phyloP scores from a whole-genome alignment of 2,113 vertebrate genomes.

The Beaufortia kweichowensis region DNA sequence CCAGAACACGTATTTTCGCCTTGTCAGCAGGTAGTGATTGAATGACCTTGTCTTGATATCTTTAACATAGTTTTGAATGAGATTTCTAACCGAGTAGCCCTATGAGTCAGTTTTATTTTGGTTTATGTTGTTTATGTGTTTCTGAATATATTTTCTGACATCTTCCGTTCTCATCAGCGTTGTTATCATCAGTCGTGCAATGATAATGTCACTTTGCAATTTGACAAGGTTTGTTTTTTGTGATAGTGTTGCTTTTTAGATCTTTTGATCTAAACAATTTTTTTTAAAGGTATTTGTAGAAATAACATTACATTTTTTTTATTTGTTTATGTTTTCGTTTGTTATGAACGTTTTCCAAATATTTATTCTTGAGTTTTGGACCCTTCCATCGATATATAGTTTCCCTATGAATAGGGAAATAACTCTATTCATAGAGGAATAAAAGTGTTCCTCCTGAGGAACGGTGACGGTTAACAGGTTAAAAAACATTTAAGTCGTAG shows the following conservation, averaged over 20 bases:
- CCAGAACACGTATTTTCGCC: constrained; percentile 32
- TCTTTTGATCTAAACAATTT: too few species aligned
- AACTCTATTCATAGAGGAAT: too few species aligned
- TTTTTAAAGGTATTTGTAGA: too few species aligned
- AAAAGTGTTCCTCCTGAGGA: too few species aligned
- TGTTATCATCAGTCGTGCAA: neutral
- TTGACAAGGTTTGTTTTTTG: constrained; percentile 38
- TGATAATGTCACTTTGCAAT: constrained; percentile 1
- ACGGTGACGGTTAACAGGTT: too few species aligned
- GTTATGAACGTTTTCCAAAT: too few species aligned
- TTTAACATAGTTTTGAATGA: constrained; percentile 47
- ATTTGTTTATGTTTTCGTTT: too few species aligned
- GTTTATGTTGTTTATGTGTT: neutral
- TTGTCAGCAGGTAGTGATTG: constrained; percentile 45
- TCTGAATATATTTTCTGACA: neutral
- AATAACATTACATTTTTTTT: too few species aligned
- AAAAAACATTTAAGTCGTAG: constrained; percentile 29
- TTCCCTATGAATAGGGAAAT: too few species aligned
- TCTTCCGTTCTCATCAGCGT: constrained; percentile 2
- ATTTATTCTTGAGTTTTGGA: too few species aligned
- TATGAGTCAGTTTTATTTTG: constrained; percentile 1
- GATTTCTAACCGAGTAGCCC: constrained; percentile 22
- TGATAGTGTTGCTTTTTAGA: constrained; percentile 28
- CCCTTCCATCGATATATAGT: too few species aligned
- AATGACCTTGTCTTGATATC: constrained; percentile 50